These are phyloP conservation scores for Acanthosepion pharaonis DNA, from an alignment of 2,888 invertebrate species.

Conservation along the genomic window DNA sequence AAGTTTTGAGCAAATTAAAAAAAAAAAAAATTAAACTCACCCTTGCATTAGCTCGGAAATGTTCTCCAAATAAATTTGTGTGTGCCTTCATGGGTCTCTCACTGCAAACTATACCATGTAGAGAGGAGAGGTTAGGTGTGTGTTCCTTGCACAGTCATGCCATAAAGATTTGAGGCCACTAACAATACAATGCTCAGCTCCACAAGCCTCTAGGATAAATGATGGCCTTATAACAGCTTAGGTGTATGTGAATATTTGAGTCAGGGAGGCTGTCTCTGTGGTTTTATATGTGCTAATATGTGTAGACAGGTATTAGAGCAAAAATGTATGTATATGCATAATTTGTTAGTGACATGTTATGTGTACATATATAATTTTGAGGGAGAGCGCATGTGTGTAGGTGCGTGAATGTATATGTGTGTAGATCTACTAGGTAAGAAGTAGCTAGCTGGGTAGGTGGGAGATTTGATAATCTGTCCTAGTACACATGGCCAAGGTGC, in stretches of 20 bases:
- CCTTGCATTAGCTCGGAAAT: background rate
- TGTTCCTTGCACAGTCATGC: background rate
- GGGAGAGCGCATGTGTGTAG: no score
- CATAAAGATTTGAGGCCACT: background rate
- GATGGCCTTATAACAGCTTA: background rate
- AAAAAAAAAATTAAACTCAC: background rate
- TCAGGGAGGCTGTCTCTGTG: background rate
- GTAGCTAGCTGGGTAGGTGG: background rate
- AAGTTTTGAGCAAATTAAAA: background rate
- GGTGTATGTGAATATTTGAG: background rate
- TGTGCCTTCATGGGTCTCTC: background rate
- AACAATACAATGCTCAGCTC: background rate
- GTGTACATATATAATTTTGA: no score
- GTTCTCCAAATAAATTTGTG: background rate
- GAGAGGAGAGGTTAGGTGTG: background rate
- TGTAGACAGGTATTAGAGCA: background rate
- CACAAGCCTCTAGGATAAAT: conserved; percentile 4
- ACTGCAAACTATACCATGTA: background rate
- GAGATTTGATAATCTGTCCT: background rate
- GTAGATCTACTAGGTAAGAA: background rate
- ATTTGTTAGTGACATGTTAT: background rate
- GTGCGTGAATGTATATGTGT: background rate
- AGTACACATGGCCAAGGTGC: conserved; percentile 20
- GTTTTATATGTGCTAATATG: background rate
- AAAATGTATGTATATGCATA: background rate